Conservation (phyloP, 2,113 vertebrate species). For the Carassius carassius region DNA sequence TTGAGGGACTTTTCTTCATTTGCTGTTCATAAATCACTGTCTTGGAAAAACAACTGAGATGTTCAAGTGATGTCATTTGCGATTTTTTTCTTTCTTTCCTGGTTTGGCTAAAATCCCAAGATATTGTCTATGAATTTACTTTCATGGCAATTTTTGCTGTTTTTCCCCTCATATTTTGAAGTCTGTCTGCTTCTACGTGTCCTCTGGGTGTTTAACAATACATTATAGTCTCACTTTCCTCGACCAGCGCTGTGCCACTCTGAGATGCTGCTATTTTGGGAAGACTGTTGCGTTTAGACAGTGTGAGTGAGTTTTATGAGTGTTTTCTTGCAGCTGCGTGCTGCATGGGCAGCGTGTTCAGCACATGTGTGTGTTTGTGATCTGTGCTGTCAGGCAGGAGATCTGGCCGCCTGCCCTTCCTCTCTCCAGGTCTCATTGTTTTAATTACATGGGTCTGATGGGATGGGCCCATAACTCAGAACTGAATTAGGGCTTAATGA, state of each 20-base stretch:
- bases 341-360: background rate
- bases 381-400: background rate
- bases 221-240: slow-evolving; percentile 9
- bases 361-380: slow-evolving; percentile 25
- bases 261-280: background rate
- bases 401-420: slow-evolving; percentile 38
- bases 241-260: background rate
- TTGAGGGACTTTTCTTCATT: background rate
- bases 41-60: background rate
- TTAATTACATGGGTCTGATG: slow-evolving; percentile 71
- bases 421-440: slow-evolving; percentile 66
- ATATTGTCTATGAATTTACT: background rate
- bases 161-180: background rate
- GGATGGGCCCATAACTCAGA: slow-evolving; percentile 68
- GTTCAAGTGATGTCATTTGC: background rate
- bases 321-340: background rate
- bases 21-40: background rate
- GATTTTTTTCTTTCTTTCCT: background rate
- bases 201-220: slow-evolving; percentile 14
- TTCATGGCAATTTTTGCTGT: background rate
- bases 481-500: slow-evolving; percentile 64
- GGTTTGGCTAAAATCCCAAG: background rate
- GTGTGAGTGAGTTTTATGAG: background rate
- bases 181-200: background rate
- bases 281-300: slow-evolving; percentile 10